phyloP scores from a whole-genome alignment of 2,113 vertebrate genomes.

The Cinclus mexicanus region DNA sequence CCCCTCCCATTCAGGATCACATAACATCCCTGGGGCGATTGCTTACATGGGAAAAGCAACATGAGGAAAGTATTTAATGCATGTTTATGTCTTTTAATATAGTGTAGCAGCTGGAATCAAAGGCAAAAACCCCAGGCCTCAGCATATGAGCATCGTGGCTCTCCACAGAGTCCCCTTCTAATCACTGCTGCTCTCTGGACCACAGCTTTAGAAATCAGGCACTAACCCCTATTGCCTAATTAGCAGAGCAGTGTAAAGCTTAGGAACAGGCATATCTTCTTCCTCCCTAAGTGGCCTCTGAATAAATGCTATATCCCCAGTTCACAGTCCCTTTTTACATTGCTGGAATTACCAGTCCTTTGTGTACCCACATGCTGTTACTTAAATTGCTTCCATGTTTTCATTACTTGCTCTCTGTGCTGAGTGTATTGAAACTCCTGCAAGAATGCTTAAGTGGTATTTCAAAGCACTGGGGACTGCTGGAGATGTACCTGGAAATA shows the following conservation, averaged over 20 bases:
- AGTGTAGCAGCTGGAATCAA: constrained; percentile 42
- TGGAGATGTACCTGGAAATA: constrained; percentile 22
- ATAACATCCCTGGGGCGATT: neutral
- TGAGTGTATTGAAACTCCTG: constrained; percentile 41
- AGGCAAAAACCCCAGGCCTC: neutral
- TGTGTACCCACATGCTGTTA: constrained; percentile 64
- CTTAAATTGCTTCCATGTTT: constrained; percentile 70
- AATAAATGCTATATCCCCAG: constrained; percentile 15
- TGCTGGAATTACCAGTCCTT: constrained; percentile 46
- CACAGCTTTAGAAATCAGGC: constrained; percentile 29
- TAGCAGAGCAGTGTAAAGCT: constrained; percentile 36
- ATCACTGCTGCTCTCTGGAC: neutral
- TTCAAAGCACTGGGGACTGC: constrained; percentile 36
- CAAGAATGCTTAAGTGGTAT: constrained; percentile 59
- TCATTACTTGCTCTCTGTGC: constrained; percentile 58
- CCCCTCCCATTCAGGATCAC: neutral
- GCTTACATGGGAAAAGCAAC: constrained; percentile 33
- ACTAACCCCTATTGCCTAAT: constrained; percentile 19
- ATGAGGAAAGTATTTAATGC: constrained; percentile 43
- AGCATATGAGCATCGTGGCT: neutral
- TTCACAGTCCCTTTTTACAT: constrained; percentile 28
- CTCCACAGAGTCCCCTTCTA: neutral
- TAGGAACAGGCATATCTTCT: constrained; percentile 35
- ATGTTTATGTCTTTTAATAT: constrained; percentile 49
- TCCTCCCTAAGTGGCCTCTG: constrained; percentile 40